phyloP scores from a whole-genome alignment of 2,113 vertebrate genomes.

The Anolis sagrei region DNA sequence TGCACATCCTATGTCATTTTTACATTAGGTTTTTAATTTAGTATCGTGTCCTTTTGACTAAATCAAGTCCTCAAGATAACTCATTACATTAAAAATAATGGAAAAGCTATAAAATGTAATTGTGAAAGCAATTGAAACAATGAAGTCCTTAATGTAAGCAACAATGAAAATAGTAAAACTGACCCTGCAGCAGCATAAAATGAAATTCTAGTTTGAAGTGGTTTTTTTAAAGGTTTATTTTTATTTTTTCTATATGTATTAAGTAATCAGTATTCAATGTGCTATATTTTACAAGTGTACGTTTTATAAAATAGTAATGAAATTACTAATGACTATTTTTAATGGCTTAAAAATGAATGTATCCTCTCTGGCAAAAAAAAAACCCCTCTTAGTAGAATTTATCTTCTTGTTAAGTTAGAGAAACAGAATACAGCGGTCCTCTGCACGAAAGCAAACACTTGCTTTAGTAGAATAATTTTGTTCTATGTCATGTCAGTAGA shows the following conservation, averaged over 20 bases:
- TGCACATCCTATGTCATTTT: background rate
- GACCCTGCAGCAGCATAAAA: slow-evolving; percentile 4
- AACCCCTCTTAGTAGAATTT: background rate
- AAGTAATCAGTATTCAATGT: background rate
- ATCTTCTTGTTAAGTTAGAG: background rate
- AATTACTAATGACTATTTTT: background rate
- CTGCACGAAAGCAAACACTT: background rate
- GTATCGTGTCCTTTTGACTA: background rate
- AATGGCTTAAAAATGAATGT: background rate
- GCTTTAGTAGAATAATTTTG: background rate
- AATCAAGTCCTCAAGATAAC: background rate
- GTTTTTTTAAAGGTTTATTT: background rate
- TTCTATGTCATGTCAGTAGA: background rate
- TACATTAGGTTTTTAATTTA: slow-evolving; percentile 8
- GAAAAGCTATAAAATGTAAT: slow-evolving; percentile 25
- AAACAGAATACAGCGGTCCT: background rate
- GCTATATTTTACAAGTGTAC: background rate
- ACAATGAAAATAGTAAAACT: slow-evolving; percentile 20
- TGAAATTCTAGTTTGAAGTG: background rate
- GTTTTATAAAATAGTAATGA: background rate
- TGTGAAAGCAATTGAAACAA: slow-evolving; percentile 20
- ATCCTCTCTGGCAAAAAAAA: background rate
- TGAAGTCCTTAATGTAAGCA: slow-evolving; percentile 22
- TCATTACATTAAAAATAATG: background rate
- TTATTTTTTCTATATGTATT: background rate